Base-by-base conservation (phyloP, 2,113 vertebrate species). In the Phaethon lepturus region DNA sequence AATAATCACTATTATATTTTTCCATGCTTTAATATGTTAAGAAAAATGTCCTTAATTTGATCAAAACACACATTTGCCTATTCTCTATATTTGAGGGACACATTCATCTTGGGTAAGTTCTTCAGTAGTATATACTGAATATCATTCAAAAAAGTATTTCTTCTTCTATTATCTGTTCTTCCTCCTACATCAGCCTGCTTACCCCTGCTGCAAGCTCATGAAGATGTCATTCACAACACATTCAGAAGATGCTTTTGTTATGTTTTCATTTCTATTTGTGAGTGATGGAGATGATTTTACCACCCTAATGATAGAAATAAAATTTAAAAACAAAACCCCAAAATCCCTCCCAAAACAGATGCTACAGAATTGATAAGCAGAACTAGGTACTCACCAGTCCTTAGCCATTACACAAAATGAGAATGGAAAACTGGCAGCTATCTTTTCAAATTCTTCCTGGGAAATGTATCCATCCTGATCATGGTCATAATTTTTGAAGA, bases 401-500 rank as follows among this genome's bases (percentile, higher is more conserved):
- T 99, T 99, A 97, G 99, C 99, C 99, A 99, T 99, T 91, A 99
- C 98, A 97, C 99, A 99, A 98, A 99, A 99, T 26, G 99, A 99
- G 95, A 99, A 99, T 2, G 99, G 99, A 93, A 99, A 99, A 93
- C 99, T 99, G 29, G 99, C 98, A 49, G 99, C 99, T 92, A 99
- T 99, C 97, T 99, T 99, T 97, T 99, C 99, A 98, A 99, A 99
- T 77, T 99, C 99, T 94, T 98, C 99, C 86, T 99, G 99, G 91
- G 98, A 99, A 97, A 99, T 99, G 97, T 99, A 99, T 84, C 99
- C 99, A 49, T 99, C 99, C 96, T 99, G 98, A 84, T 99, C 99
- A 44, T 99, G 99, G 97, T 99, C 99, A 58, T 99, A 99, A 98
- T 99, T 99, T 97, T 99, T 99, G 97, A 99, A 99, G 95, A 99